Evolutionary conservation across 2,888 invertebrate genomes (phyloP).

Genomic region (Plebejus melissa): DNA sequence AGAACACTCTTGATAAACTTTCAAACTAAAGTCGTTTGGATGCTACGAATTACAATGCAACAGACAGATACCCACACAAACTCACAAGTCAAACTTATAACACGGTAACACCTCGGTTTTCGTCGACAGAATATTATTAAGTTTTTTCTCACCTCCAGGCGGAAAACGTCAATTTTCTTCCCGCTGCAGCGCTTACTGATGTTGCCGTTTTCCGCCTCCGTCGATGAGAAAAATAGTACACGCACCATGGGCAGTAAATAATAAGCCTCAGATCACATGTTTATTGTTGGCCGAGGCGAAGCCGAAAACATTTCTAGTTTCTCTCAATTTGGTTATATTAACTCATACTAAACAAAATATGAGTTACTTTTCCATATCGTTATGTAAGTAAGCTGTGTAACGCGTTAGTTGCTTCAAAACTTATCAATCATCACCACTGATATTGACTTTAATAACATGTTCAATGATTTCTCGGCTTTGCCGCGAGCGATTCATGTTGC

Average conservation of each 20-base stretch:
- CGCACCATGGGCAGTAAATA: too few species aligned
- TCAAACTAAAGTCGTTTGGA: too few species aligned
- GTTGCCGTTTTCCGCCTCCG: too few species aligned
- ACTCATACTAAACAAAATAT: neutral
- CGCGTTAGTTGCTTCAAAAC: neutral
- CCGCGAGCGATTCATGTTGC: neutral
- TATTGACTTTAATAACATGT: neutral
- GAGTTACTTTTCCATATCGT: neutral
- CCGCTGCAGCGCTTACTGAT: too few species aligned
- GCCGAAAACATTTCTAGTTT: neutral
- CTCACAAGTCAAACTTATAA: neutral
- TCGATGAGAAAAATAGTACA: too few species aligned
- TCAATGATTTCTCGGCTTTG: neutral
- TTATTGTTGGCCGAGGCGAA: too few species aligned
- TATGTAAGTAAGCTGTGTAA: neutral
- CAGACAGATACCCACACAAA: too few species aligned
- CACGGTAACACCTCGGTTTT: neutral
- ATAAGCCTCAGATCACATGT: too few species aligned
- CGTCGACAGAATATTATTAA: too few species aligned
- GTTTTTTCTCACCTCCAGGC: too few species aligned
- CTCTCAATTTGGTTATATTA: neutral
- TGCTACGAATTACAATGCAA: neutral
- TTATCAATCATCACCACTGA: neutral
- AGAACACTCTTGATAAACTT: too few species aligned
- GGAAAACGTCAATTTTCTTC: too few species aligned